A percentile compares a stretch with the other conserved stretches of the same genome.
These are phyloP conservation scores for Bubalus kerabau DNA, from an alignment of 2,113 vertebrate genomes.

Conservation along the genomic window DNA sequence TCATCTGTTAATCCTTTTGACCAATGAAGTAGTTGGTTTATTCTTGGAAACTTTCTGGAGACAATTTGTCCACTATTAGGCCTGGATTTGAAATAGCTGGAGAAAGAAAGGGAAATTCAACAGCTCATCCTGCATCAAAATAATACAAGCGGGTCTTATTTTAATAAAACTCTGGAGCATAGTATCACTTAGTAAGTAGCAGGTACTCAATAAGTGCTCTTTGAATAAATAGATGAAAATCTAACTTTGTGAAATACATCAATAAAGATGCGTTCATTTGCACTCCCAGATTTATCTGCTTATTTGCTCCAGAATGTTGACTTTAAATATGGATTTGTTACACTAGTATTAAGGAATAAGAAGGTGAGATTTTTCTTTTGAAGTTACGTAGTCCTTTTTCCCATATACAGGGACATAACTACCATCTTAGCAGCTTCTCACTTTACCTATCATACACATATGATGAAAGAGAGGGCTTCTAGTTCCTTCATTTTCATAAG, in stretches of 20 bases:
- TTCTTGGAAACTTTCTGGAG: slow-evolving; percentile 31
- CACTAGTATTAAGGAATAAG: not conserved
- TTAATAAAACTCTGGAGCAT: slow-evolving; percentile 26
- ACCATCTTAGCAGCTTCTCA: not conserved
- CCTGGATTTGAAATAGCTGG: slow-evolving; percentile 24
- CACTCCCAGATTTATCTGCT: not conserved
- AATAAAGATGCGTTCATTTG: slow-evolving; percentile 45
- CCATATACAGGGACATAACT: not conserved
- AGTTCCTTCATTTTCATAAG: slow-evolving; percentile 59
- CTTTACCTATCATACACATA: not conserved
- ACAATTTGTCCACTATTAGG: slow-evolving; percentile 11
- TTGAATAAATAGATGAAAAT: slow-evolving; percentile 54
- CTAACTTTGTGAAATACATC: slow-evolving; percentile 49
- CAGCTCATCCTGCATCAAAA: slow-evolving; percentile 32
- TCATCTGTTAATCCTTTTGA: slow-evolving; percentile 10
- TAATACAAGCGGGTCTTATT: not conserved
- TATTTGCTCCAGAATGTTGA: slow-evolving; percentile 3
- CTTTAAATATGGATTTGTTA: slow-evolving; percentile 47
- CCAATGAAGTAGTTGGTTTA: not conserved
- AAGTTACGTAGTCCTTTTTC: slow-evolving; percentile 53
- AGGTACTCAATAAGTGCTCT: slow-evolving; percentile 45
- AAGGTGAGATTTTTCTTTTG: slow-evolving; percentile 55
- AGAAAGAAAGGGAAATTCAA: slow-evolving; percentile 42
- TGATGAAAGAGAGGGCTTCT: slow-evolving; percentile 50
- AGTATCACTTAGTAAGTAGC: not conserved